These are phyloP conservation scores for Dendrolimus kikuchii DNA, from an alignment of 1,140 invertebrate species.

Conservation along the genomic window DNA sequence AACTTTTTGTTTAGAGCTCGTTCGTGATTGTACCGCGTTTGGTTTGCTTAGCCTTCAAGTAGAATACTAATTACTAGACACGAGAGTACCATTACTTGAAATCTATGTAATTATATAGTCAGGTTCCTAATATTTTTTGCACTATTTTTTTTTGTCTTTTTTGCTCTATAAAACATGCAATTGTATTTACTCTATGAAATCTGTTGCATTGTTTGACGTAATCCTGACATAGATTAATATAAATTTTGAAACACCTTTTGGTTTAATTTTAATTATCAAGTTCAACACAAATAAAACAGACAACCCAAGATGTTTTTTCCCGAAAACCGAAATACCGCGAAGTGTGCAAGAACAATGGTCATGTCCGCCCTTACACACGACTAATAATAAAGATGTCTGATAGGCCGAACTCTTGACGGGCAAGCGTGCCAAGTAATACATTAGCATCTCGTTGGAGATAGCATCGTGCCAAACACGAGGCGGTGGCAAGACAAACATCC, in stretches of 20 bases:
- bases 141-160: too few relatives aligned
- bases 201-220: too few relatives aligned
- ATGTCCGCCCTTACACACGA: slow-evolving; percentile 15
- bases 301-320: slow-evolving; percentile 8
- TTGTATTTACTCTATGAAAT: too few relatives aligned
- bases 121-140: too few relatives aligned
- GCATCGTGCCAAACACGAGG: slow-evolving; percentile 34
- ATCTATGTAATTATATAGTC: not conserved
- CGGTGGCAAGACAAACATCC: slow-evolving; percentile 18
- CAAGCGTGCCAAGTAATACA: slow-evolving; percentile 40
- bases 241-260: not conserved
- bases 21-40: slow-evolving; percentile 13
- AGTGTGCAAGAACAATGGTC: slow-evolving; percentile 16
- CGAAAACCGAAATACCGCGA: slow-evolving; percentile 23
- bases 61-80: slow-evolving; percentile 11
- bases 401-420: slow-evolving; percentile 25
- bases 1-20: slow-evolving; percentile 17
- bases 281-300: slow-evolving; percentile 22
- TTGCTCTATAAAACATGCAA: too few relatives aligned
- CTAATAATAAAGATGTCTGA: slow-evolving; percentile 40
- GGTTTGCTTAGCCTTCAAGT: slow-evolving; percentile 13
- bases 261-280: slow-evolving; percentile 11
- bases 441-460: slow-evolving; percentile 49
- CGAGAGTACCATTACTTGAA: slow-evolving; percentile 1
- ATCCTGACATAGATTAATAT: too few relatives aligned